Evolutionary conservation across 2,797 vertebrate species (phyloP), one percentile per base, ranked within the genome.

Genomic region (Emys orbicularis): DNA sequence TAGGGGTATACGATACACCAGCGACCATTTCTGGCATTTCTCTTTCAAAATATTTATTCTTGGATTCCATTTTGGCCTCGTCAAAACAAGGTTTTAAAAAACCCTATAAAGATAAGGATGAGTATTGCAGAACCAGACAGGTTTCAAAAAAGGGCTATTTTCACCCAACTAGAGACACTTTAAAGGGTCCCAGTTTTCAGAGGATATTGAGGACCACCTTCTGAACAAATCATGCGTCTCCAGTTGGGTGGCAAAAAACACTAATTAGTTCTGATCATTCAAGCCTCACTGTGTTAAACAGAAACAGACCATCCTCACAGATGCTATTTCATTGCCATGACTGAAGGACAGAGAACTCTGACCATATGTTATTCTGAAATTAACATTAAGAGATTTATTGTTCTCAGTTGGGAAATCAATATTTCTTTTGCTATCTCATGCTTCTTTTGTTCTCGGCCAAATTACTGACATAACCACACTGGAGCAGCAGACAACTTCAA

Each of bases 1-100:
- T 34, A 13, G 2, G 10, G 18, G 1, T 2, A 12, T 1, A 83
- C 37, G 4, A 57, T 1, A 92, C 1, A 1, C 19, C n/a, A 57
- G 2, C 1, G 47, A 5, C 8, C 87, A 81, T 31, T 72, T 23
- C 25, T 8, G 8, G 0, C 23, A 52, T 37, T 76, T 90, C 7
- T 80, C 72, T 72, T 88, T 61, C 44, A 77, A 47, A 21, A 44
- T 50, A 74, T 29, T 82, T 88, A 2, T n/a, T 92, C 86, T 85
- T 88, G 61, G 56, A 86, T 91, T 29, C 8, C 53, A 34, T 53
- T 34, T 9, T 49, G 34, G 83, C 37, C 47, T 72, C 77, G 16
- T 74, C 90, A 47, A 2, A 61, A 72, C 11, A 31, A 0, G 0
- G 12, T 74, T 41, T 44, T 29, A 47, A 76, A 72, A 72, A 76